A percentile compares a stretch with the other conserved stretches of the same genome.
These are phyloP conservation scores for Etia nguti DNA, from an alignment of 2,113 vertebrate genomes.

Conservation along the genomic window DNA sequence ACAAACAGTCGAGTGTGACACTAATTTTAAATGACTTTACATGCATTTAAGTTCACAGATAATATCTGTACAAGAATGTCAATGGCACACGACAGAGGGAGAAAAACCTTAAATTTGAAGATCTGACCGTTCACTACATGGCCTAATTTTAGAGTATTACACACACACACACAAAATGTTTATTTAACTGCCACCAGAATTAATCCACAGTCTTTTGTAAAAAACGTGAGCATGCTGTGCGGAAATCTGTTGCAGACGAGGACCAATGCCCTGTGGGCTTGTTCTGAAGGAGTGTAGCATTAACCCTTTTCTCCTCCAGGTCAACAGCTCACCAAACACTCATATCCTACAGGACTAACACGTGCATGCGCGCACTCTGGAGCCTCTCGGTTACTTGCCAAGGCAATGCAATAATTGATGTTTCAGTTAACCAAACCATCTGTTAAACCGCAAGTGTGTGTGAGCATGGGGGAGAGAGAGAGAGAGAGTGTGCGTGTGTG, in stretches of 20 bases:
- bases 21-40: not conserved
- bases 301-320: conserved; percentile 69
- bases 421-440: conserved; percentile 77
- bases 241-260: conserved; percentile 65
- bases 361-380: not conserved
- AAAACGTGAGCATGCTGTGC: conserved; percentile 46
- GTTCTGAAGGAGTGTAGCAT: conserved; percentile 67
- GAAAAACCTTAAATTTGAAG: not conserved
- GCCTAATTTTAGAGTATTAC: not conserved
- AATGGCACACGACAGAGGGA: not conserved
- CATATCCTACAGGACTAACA: conserved; percentile 61
- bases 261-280: conserved; percentile 59
- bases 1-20: not conserved
- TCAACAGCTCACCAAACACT: conserved; percentile 70
- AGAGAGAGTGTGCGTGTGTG: not conserved
- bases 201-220: conserved; percentile 19
- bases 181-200: conserved; percentile 39
- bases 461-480: not conserved
- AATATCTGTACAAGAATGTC: not conserved
- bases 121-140: not conserved
- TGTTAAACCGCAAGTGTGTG: conserved; percentile 55
- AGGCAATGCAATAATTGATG: conserved; percentile 74
- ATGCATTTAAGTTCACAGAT: not conserved
- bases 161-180: not conserved
- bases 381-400: conserved; percentile 60